Base-by-base conservation (phyloP, 1,140 invertebrate species). In the Nebria ingens region DNA sequence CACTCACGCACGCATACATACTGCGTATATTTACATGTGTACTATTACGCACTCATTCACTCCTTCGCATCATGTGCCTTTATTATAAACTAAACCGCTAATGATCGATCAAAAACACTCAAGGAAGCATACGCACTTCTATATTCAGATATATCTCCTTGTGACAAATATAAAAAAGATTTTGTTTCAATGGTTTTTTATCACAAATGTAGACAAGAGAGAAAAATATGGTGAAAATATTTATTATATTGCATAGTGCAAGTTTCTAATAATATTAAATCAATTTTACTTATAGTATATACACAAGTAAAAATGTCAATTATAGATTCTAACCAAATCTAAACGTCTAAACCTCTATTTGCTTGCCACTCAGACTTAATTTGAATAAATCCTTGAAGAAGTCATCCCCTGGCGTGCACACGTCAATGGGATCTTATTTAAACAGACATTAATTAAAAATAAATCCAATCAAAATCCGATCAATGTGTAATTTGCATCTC, bases 381-480 rank as follows among this genome's bases (percentile, higher is more conserved):
- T n/a, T n/a, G n/a, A n/a, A n/a, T 34, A 34, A 34, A 34, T 34
- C 25, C 25, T 34, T 34, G 25, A 34, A 34, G 25, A 34, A 34
- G 25, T 45, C 15, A 17, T 45, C 17, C 40, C 6, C 6, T 17
- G 40, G 9, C 40, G 15, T 17, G n/a, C 15, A 45, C 40, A 17
- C 40, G 6, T 45, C 4, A 29, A 29, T 29, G 25, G 13, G 25
- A 29, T 29, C 40, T 45, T 45, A 45, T 45, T 29, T 45, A 45
- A 45, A 45, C 40, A 45, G 40, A 45, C 40, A 45, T 45, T 45
- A 45, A 45, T 45, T 45, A 45, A 45, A 45, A 45, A 45, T 45
- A 45, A 45, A 45, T 45, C 40, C 40, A 45, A 45, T 45, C 40
- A 45, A 45, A 45, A 45, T 45, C 40, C 40, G 40, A 45, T 45